These are phyloP conservation scores for Rhinichthys klamathensis DNA, from an alignment of 2,113 vertebrate genomes.

Conservation along the genomic window DNA sequence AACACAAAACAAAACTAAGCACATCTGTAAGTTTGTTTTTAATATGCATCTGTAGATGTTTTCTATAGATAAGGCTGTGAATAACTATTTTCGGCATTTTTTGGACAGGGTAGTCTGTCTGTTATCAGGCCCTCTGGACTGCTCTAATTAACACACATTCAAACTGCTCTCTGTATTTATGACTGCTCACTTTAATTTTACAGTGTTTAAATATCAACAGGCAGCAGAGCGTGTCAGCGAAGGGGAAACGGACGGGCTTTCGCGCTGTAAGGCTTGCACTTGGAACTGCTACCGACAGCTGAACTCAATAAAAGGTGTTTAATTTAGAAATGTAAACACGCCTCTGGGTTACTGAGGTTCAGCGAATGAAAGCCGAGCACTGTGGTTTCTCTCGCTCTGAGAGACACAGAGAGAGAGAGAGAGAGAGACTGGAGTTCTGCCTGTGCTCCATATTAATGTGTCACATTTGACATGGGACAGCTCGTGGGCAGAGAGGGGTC, in stretches of 20 bases:
- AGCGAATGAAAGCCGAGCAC: slow-evolving; percentile 49
- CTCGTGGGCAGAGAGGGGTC: too few species aligned
- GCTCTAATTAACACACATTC: slow-evolving; percentile 65
- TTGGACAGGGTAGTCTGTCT: slow-evolving; percentile 1
- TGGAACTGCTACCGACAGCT: slow-evolving; percentile 64
- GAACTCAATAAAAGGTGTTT: slow-evolving; percentile 75
- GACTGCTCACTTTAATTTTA: slow-evolving; percentile 63
- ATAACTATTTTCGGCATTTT: neutral
- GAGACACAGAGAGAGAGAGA: neutral
- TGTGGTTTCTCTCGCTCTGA: slow-evolving; percentile 28
- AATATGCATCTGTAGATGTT: neutral
- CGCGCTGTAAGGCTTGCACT: slow-evolving; percentile 52
- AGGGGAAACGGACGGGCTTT: slow-evolving; percentile 38
- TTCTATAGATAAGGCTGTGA: neutral
- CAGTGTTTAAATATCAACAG: slow-evolving; percentile 57
- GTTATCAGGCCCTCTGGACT: slow-evolving; percentile 46
- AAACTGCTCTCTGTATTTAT: slow-evolving; percentile 63
- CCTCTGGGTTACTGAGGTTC: slow-evolving; percentile 52
- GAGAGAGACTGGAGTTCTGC: neutral
- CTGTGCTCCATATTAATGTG: slow-evolving; percentile 37
- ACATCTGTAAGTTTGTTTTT: neutral
- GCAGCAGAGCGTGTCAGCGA: slow-evolving; percentile 52
- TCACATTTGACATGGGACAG: slow-evolving; percentile 10
- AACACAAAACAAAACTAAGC: too few species aligned
- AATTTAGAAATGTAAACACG: slow-evolving; percentile 76